phyloP scores from a whole-genome alignment of 1,140 invertebrate species.

The Scaptomyza pallida region DNA sequence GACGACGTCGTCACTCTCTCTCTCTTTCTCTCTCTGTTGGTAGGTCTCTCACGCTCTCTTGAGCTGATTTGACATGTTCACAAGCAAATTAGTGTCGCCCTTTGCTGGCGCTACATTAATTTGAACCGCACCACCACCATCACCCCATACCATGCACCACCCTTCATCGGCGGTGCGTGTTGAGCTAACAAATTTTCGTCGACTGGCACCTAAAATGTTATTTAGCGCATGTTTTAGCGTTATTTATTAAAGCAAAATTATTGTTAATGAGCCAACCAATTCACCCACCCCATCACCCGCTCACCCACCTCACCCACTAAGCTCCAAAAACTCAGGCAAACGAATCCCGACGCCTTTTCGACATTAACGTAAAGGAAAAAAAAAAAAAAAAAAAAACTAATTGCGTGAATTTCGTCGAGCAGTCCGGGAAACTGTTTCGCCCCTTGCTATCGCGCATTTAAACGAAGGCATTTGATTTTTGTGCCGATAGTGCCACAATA shows the following conservation, averaged over 20 bases:
- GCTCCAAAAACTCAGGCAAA: constrained; percentile 17
- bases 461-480: constrained; percentile 81
- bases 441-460: constrained; percentile 75
- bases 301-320: too few relatives aligned
- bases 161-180: constrained; percentile 35
- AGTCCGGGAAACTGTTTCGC: constrained; percentile 46
- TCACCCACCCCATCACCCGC: neutral
- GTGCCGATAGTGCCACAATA: constrained; percentile 77
- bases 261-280: constrained; percentile 68
- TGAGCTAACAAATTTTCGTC: constrained; percentile 50
- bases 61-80: constrained; percentile 81
- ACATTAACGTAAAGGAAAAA: constrained; percentile 44
- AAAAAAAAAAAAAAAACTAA: constrained; percentile 45
- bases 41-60: constrained; percentile 36
- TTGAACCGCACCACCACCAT: constrained; percentile 51
- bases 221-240: constrained; percentile 82
- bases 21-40: constrained; percentile 47
- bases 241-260: constrained; percentile 82
- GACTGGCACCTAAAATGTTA: constrained; percentile 71
- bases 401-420: constrained; percentile 68
- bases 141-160: constrained; percentile 4
- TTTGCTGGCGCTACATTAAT: constrained; percentile 72
- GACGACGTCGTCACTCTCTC: constrained; percentile 51
- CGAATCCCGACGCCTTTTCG: constrained; percentile 75
- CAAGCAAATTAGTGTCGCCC: constrained; percentile 80